Evolutionary conservation across 2,113 vertebrate species (phyloP), one percentile per base, ranked within the genome.

Genomic region (Brachyhypopomus occidentalis): DNA sequence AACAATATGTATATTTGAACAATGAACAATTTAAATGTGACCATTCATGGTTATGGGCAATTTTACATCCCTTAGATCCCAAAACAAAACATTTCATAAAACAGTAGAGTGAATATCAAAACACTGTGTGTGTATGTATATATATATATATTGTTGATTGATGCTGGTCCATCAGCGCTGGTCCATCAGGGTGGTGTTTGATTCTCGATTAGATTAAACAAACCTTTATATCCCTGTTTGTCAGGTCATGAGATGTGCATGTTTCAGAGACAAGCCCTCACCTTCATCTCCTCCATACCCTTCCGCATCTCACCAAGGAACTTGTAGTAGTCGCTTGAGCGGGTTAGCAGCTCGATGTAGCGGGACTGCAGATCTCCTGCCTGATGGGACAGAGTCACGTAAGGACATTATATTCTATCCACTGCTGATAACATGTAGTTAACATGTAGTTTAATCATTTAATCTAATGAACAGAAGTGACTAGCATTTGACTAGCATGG

Each of bases 221-320:
- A 9, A 22, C n/a, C 59, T 11, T 11, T 2, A 62, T 23, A 23
- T 23, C 23, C 22, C n/a, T 9, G n/a, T 62, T 25, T n/a, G 58
- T 62, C 9, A 64, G 25, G 3, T 64, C 52, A n/a, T 12, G 36
- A 64, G 0, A 12, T 8, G 17, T n/a, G 14, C 19, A 2, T 52
- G 25, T 9, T 63, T 16, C 5, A 63, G 22, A 63, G 22, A 3
- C 17, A 30, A 20, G 34, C 63, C 76, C 76, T 16, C 8, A 99
- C 98, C 96, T 98, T 99, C 58, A 98, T 88, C 81, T 99, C 97
- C 86, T 99, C 97, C 95, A 98, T 94, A 89, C 92, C 98, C 89
- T 98, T 99, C 69, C 96, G 83, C 91, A 98, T 93, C 90, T 99
- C 97, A 78, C 93, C 96, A 8, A 99, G 90, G 91, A 96, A 96